Evolutionary conservation across 2,113 vertebrate species (phyloP).

Genomic region (Ceyx margarethae): DNA sequence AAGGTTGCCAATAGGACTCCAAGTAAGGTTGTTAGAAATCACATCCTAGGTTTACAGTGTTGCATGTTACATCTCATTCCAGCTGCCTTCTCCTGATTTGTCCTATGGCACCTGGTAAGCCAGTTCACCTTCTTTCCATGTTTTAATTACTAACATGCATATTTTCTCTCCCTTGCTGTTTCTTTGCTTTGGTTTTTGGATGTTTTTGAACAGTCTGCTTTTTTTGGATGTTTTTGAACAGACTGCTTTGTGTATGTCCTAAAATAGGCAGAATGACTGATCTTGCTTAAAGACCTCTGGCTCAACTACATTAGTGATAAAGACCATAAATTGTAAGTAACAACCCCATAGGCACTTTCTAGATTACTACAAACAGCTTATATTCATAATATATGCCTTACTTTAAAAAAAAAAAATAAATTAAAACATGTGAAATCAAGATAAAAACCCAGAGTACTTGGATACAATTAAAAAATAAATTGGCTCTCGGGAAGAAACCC

Average conservation of each 20-base stretch:
- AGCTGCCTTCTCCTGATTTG: background rate
- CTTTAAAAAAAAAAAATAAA: background rate
- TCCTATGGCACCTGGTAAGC: background rate
- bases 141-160: background rate
- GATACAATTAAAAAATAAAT: constrained; percentile 29
- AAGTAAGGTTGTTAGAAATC: background rate
- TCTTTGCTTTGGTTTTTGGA: background rate
- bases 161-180: background rate
- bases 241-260: background rate
- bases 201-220: background rate
- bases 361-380: background rate
- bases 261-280: background rate
- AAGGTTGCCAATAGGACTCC: background rate
- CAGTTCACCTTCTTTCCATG: background rate
- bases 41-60: background rate
- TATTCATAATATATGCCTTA: background rate
- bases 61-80: background rate
- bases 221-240: background rate
- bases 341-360: background rate
- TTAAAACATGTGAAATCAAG: background rate
- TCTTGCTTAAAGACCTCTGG: background rate
- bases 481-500: background rate
- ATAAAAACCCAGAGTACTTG: background rate
- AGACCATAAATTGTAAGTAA: background rate
- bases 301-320: background rate